Conservation (phyloP, 2,113 vertebrate genomes). For the Cavia porcellus region DNA sequence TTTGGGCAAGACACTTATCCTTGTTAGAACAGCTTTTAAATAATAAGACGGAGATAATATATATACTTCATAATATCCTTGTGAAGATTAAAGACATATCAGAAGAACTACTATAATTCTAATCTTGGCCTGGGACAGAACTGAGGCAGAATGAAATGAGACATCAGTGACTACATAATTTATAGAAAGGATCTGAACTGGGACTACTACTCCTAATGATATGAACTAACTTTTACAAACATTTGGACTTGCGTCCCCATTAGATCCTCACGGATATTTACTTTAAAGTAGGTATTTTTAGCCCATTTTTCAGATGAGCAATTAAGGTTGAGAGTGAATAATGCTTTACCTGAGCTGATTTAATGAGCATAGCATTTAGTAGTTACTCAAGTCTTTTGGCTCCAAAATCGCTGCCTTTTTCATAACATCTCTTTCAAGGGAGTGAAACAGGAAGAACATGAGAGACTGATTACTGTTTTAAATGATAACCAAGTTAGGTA, state of each 20-base stretch:
- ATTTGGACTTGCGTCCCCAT: background rate
- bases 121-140: background rate
- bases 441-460: background rate
- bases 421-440: background rate
- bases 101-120: background rate
- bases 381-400: background rate
- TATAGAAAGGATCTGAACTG: background rate
- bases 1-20: background rate
- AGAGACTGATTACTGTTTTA: background rate
- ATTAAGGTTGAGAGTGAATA: no score
- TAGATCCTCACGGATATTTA: background rate
- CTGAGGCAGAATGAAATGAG: background rate
- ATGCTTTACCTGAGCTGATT: background rate
- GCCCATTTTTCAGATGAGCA: background rate
- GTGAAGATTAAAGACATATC: constrained; percentile 16
- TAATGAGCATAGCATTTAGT: background rate
- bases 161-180: background rate
- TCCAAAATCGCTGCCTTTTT: background rate
- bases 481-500: background rate
- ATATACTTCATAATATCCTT: background rate
- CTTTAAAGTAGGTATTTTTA: background rate
- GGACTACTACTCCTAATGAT: background rate
- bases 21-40: background rate
- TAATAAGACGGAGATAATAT: background rate
- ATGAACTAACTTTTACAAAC: background rate